phyloP scores from a whole-genome alignment of 2,888 invertebrate species.

The Melipona beecheii region DNA sequence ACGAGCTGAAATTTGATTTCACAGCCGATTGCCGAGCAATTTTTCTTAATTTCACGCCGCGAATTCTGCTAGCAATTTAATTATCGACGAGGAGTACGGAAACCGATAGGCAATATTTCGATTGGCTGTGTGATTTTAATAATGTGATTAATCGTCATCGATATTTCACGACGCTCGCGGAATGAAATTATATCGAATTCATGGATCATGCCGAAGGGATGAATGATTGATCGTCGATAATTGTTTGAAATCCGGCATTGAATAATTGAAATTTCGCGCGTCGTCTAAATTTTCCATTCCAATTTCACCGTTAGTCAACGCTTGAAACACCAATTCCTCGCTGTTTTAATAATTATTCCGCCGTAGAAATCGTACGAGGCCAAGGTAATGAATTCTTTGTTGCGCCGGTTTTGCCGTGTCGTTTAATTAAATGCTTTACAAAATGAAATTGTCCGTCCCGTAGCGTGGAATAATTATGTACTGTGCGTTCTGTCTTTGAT shows the following conservation, averaged over 20 bases:
- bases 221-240: too few species aligned
- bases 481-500: constrained; percentile 24
- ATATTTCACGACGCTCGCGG: background rate
- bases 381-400: constrained; percentile 16
- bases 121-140: background rate
- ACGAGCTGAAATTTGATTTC: background rate
- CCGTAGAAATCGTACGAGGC: background rate
- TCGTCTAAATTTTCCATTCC: background rate
- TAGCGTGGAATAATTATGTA: constrained; percentile 25
- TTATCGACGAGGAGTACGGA: too few species aligned
- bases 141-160: background rate
- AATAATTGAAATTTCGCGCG: background rate
- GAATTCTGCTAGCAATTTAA: background rate
- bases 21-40: background rate
- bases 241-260: too few species aligned
- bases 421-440: constrained; percentile 38
- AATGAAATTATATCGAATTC: too few species aligned
- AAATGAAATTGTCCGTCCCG: constrained; percentile 26
- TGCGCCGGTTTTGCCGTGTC: background rate
- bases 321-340: background rate
- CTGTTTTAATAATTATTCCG: constrained; percentile 3
- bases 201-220: too few species aligned
- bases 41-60: background rate
- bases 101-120: too few species aligned
- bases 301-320: background rate